A percentile compares a stretch with the other conserved stretches of the same genome.
Evolutionary conservation across 1,140 invertebrate species (phyloP).

Genomic region (Drosophila punjabiensis): DNA sequence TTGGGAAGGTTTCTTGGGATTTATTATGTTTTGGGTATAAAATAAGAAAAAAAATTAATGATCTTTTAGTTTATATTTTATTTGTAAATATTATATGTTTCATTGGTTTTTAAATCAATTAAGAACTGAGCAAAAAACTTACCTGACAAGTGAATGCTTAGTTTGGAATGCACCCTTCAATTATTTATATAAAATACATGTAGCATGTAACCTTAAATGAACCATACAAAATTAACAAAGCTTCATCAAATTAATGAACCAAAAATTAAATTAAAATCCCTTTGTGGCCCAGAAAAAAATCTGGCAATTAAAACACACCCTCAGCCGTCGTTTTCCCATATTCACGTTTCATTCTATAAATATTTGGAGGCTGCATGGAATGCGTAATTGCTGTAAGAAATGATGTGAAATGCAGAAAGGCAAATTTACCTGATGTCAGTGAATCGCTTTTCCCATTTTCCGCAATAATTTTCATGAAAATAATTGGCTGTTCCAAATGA

Average conservation of each 20-base stretch:
- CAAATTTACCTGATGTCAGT: constrained; percentile 18
- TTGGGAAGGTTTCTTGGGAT: not conserved
- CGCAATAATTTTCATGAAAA: constrained; percentile 4
- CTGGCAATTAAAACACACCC: constrained; percentile 10
- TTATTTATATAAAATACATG: not conserved
- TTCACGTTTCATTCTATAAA: constrained; percentile 11
- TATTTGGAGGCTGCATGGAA: constrained; percentile 5
- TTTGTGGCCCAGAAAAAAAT: not conserved
- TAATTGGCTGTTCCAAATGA: constrained; percentile 12
- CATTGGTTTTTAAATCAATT: not conserved
- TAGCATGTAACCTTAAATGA: not conserved
- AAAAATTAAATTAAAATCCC: not conserved
- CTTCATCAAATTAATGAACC: not conserved
- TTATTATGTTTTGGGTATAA: not conserved
- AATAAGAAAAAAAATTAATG: not conserved
- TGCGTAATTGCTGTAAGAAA: constrained; percentile 17
- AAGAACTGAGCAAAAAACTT: not conserved
- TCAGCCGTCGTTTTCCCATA: no score
- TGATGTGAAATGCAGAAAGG: constrained; percentile 5
- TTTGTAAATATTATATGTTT: no score
- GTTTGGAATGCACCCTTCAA: not conserved
- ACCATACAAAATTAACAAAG: not conserved
- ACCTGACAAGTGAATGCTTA: not conserved
- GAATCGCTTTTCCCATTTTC: constrained; percentile 15
- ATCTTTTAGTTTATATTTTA: not conserved